Base-by-base conservation (phyloP, 1,140 invertebrate species). In the Rhagoletis zephyria region DNA sequence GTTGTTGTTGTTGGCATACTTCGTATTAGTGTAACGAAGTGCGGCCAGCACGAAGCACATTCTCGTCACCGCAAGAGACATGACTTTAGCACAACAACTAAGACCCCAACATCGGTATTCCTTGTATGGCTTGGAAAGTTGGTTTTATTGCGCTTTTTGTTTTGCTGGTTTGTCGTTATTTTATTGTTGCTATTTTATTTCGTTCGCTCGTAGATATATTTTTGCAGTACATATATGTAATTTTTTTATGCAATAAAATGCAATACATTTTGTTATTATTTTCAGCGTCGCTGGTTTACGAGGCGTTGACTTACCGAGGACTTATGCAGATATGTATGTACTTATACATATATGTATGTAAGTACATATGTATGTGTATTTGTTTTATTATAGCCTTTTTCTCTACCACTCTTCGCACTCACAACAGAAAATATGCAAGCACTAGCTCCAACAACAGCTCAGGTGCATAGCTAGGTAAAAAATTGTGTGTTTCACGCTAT, bases 161-260 rank as follows among this genome's bases (percentile, higher is more conserved):
- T 45, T 74, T 45, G 3, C 45, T 45, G 16, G 40, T 12, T 3
- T 5, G 7, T 1, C 16, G 61, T 4, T 16, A 45, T n/a, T 16
- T 45, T 48, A 45, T 74, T n/a, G 3, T 74, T 74, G 42, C 14
- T 74, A 48, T 74, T 74, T 74, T 74, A 30, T 67, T 74, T 74
- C 10, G 5, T 42, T 10, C 65, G 42, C 42, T 40, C 30, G 3
- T 30, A 19, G 16, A 40, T 67, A 67, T n/a, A 4, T 3, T 63
- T 63, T n/a, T 63, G 4, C 16, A 60, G 0, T 7, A 60, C n/a
- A 30, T 30, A 30, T 30, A 30, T 30, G 30, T 30, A 12, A 1
- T 63, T 63, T 63, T 63, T 63, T 63, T 63, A 14, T 14, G 12
- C 48, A 56, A 81, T 81, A 81, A 56, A 81, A 5, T 30, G 48